Evolutionary conservation across 2,797 vertebrate genomes (phyloP).

Genomic region (Acipenser ruthenus): DNA sequence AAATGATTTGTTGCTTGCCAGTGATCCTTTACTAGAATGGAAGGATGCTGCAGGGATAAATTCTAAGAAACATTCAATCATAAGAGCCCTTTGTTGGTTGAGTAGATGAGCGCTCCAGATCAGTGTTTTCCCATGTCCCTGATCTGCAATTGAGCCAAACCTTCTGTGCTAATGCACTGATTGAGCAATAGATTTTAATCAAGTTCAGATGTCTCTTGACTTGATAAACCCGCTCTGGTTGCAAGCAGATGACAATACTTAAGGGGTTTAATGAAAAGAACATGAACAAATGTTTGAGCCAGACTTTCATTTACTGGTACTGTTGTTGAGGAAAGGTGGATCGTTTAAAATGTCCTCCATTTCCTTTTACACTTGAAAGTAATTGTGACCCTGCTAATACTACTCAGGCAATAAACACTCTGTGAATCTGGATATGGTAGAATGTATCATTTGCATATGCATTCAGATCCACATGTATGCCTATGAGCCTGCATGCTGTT

Average conservation of each 20-base stretch:
- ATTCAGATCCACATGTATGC: no score
- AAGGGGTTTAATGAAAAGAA: neutral
- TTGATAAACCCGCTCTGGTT: neutral
- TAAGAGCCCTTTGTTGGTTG: no score
- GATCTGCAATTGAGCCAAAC: neutral
- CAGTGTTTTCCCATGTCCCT: neutral
- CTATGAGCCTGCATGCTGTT: no score
- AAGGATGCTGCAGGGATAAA: no score
- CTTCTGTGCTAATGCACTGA: neutral
- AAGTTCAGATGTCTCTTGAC: slow-evolving; percentile 2
- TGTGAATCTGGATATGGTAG: no score
- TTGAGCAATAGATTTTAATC: slow-evolving; percentile 5
- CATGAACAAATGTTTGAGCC: neutral
- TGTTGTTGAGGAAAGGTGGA: neutral
- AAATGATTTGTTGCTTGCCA: no score
- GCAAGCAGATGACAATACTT: slow-evolving; percentile 2
- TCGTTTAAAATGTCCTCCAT: neutral
- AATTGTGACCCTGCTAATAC: neutral
- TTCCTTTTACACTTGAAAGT: neutral
- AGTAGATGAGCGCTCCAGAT: no score
- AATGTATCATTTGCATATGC: no score
- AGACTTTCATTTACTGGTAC: neutral
- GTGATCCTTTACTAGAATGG: no score
- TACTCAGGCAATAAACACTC: no score
- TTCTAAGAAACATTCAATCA: no score